Evolutionary conservation across 2,888 invertebrate species (phyloP), one percentile per base, ranked within the genome.

Genomic region (Criorhina ranunculi): DNA sequence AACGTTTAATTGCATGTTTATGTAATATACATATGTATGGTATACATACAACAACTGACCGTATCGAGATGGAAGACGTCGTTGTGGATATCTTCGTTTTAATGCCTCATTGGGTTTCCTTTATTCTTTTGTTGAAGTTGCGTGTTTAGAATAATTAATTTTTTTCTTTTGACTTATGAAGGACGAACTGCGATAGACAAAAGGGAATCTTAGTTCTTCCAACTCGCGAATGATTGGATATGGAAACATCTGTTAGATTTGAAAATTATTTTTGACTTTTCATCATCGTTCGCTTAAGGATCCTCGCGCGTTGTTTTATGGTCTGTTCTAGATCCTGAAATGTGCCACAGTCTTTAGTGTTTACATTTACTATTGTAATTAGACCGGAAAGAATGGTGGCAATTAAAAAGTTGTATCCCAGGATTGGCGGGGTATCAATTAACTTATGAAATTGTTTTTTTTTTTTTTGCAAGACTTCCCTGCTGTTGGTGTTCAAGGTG

Each of bases 81-180:
- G 24, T 12, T 40, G 9, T 17, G 11, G 15, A 44, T 11, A 55
- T 33, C 35, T 42, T 46, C 11, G n/a, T 62, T 31, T 53, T 31
- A 35, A 29, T 8, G 40, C 31, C 24, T 62, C 42, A 51, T 53
- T 53, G 62, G 24, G 31, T 42, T 62, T 33, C 12, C 3, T n/a
- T 29, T 35, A 42, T 17, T 17, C n/a, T 49, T 51, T 29, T 40
- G 24, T 35, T n/a, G 29, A 66, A 46, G n/a, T 70, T 86, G 76
- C 81, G 81, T 81, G 85, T 17, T 72, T 7, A 40, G 80, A 59
- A 81, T 86, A 86, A 86, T 76, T 86, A 81, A 86, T 66, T 80
- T 70, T 46, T 57, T 66, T 80, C 64, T 46, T 57, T 80, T 62
- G 76, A 35, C 67, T 77, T 51, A 55, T 67, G 53, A 67, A 55